Evolutionary conservation across 2,888 invertebrate genomes (phyloP).

Genomic region (Helobdella robusta): DNA sequence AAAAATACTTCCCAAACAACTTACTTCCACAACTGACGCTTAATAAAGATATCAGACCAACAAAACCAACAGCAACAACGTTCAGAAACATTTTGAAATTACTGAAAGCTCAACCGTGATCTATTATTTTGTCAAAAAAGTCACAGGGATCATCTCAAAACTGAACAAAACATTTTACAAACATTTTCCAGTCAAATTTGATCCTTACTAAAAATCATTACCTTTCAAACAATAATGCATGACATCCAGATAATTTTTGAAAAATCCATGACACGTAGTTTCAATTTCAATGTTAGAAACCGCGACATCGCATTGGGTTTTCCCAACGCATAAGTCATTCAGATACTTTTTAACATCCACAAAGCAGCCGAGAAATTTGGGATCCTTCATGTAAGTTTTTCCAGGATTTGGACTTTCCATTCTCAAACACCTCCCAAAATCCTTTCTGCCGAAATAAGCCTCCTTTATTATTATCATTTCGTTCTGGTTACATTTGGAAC

Average conservation of each 20-base stretch:
- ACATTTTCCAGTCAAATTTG: not conserved
- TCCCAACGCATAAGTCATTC: conserved; percentile 15
- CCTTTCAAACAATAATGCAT: not conserved
- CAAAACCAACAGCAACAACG: not conserved
- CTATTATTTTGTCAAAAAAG: too few relatives aligned
- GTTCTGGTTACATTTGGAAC: not conserved
- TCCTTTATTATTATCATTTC: conserved; percentile 13
- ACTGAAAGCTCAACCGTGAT: too few relatives aligned
- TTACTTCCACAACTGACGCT: too few relatives aligned
- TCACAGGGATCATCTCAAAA: not conserved
- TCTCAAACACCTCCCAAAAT: conserved; percentile 11
- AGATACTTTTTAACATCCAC: conserved; percentile 14
- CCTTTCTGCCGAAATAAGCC: conserved; percentile 17
- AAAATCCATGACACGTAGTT: not conserved
- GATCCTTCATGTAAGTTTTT: conserved; percentile 3
- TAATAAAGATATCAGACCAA: not conserved
- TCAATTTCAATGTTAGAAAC: conserved; percentile 7
- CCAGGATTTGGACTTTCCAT: not conserved
- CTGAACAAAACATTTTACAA: not conserved
- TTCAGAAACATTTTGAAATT: too few relatives aligned
- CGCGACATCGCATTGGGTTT: conserved; percentile 6
- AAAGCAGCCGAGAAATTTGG: conserved; percentile 16
- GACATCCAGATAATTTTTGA: conserved; percentile 15
- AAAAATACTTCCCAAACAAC: too few relatives aligned
- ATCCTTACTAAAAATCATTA: not conserved